phyloP scores from a whole-genome alignment of 2,888 invertebrate species.

The Cataglyphis rosenhaueri region DNA sequence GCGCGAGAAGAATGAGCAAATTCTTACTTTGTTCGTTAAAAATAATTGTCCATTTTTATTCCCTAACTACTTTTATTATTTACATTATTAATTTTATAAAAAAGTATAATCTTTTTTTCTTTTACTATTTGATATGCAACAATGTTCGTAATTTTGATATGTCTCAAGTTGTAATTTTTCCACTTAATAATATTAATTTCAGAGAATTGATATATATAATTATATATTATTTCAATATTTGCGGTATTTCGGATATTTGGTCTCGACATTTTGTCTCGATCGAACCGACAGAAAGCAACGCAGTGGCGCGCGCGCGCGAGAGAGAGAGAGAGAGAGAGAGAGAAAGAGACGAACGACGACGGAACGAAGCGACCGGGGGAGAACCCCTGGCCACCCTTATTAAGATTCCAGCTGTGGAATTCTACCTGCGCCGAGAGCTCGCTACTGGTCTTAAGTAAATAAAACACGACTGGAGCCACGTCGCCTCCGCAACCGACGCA shows the following conservation, averaged over 20 bases:
- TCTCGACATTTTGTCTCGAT: background rate
- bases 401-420: slow-evolving; percentile 85
- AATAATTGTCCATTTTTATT: background rate
- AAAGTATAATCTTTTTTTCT: background rate
- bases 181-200: background rate
- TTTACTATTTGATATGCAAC: background rate
- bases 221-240: background rate
- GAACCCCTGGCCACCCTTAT: slow-evolving; percentile 85
- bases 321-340: slow-evolving; percentile 12
- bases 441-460: slow-evolving; percentile 85
- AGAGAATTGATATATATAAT: background rate
- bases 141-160: background rate
- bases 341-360: background rate
- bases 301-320: too few species aligned
- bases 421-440: slow-evolving; percentile 84
- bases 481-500: slow-evolving; percentile 75
- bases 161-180: background rate
- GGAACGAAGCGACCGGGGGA: slow-evolving; percentile 69
- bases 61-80: background rate
- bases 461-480: slow-evolving; percentile 83
- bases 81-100: background rate
- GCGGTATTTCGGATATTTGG: background rate
- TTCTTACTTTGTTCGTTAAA: background rate
- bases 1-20: background rate
- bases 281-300: background rate